Percentiles rank a stretch among this genome's conserved stretches.
These are phyloP conservation scores for Diarsia brunnea DNA, from an alignment of 2,888 invertebrate species.

Conservation along the genomic window DNA sequence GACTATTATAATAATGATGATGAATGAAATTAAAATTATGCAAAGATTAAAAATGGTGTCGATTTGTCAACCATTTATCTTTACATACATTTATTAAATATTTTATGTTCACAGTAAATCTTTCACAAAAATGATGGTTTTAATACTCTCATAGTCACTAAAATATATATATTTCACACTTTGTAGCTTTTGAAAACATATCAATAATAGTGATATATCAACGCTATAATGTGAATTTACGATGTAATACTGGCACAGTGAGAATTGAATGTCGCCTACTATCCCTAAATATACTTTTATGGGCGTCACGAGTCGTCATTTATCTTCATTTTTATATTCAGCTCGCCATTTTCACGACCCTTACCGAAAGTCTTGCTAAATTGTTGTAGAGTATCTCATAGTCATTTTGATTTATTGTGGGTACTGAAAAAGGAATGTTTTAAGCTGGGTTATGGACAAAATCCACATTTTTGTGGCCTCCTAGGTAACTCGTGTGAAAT, in stretches of 20 bases:
- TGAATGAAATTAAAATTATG: too few species aligned
- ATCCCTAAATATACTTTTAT: slow-evolving; percentile 60
- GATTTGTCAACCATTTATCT: not conserved
- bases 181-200: slow-evolving; percentile 26
- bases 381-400: slow-evolving; percentile 31
- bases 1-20: too few species aligned
- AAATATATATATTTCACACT: slow-evolving; percentile 1
- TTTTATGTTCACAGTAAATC: not conserved
- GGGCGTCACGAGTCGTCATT: slow-evolving; percentile 55
- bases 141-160: not conserved
- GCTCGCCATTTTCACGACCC: slow-evolving; percentile 43
- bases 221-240: slow-evolving; percentile 50
- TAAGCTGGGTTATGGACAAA: not conserved
- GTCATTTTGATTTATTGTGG: slow-evolving; percentile 15
- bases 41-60: not conserved
- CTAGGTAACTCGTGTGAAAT: not conserved
- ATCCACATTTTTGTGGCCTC: not conserved
- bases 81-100: not conserved
- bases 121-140: not conserved
- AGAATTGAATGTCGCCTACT: slow-evolving; percentile 57
- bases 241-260: slow-evolving; percentile 29
- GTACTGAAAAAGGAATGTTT: not conserved
- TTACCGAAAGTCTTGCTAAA: slow-evolving; percentile 30
- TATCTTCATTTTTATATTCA: slow-evolving; percentile 62
- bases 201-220: slow-evolving; percentile 40